Evolutionary conservation across 2,888 invertebrate species (phyloP).

Genomic region (Anthophora plumipes): DNA sequence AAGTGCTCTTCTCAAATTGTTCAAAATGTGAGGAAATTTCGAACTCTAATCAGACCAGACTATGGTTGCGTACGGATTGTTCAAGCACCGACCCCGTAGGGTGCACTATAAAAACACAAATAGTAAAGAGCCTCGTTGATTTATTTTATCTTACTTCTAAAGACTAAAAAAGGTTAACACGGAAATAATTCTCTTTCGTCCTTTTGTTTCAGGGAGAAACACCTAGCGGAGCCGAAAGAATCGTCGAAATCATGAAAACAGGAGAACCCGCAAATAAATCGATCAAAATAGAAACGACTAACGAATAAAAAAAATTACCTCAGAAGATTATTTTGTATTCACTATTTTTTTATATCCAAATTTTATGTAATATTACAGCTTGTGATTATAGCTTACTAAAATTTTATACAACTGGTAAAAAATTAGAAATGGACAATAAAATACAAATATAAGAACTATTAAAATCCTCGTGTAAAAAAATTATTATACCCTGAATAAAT

Average conservation of each 20-base stretch:
- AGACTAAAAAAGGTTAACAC: too few relatives aligned
- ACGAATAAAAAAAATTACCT: conserved; percentile 28
- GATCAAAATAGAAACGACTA: conserved; percentile 62
- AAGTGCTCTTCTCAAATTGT: conserved; percentile 66
- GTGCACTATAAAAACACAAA: conserved; percentile 79
- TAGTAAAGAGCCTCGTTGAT: conserved; percentile 48
- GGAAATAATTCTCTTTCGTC: neutral
- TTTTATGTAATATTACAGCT: neutral
- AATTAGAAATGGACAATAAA: neutral
- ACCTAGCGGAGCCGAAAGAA: conserved; percentile 74
- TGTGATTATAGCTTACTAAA: neutral
- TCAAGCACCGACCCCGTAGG: conserved; percentile 83
- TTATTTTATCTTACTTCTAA: neutral
- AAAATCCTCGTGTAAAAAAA: too few relatives aligned
- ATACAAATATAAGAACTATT: too few relatives aligned
- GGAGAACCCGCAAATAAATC: conserved; percentile 77
- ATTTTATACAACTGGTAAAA: neutral
- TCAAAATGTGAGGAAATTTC: conserved; percentile 69
- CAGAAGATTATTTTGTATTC: neutral
- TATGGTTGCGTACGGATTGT: conserved; percentile 80
- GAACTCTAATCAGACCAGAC: conserved; percentile 73
- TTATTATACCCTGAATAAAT: too few relatives aligned
- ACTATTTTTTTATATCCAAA: conserved; percentile 16
- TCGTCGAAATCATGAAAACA: conserved; percentile 80
- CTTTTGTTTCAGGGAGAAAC: conserved; percentile 69